Evolutionary conservation across 2,888 invertebrate genomes (phyloP).

Genomic region (Galerucella nymphaeae): DNA sequence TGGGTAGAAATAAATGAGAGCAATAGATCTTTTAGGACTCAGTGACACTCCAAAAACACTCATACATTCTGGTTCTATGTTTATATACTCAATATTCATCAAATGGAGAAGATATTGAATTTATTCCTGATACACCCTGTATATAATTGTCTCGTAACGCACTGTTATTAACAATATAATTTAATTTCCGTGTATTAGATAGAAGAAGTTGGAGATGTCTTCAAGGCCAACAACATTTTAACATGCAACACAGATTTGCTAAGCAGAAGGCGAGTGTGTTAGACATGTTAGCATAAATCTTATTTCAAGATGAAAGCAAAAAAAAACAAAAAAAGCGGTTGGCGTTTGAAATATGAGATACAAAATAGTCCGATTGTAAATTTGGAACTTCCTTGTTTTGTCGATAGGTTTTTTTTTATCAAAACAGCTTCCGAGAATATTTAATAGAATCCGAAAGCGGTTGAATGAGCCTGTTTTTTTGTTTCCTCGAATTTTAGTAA

Average conservation of each 20-base stretch:
- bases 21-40: too few species aligned
- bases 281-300: slow-evolving; percentile 18
- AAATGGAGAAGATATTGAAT: background rate
- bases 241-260: slow-evolving; percentile 41
- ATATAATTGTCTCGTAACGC: background rate
- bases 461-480: background rate
- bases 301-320: slow-evolving; percentile 24
- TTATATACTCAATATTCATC: too few species aligned
- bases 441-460: background rate
- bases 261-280: slow-evolving; percentile 29
- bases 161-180: slow-evolving; percentile 25
- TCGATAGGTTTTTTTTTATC: background rate
- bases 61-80: too few species aligned
- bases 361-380: slow-evolving; percentile 12
- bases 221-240: slow-evolving; percentile 48
- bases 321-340: slow-evolving; percentile 16
- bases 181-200: slow-evolving; percentile 41
- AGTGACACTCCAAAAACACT: too few species aligned
- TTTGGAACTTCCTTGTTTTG: slow-evolving; percentile 25
- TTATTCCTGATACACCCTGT: background rate
- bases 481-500: background rate
- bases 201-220: slow-evolving; percentile 43
- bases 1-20: too few species aligned
- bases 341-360: slow-evolving; percentile 20
- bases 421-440: background rate